Conservation (phyloP, 2,113 vertebrate species). For the Orthonyx spaldingii region DNA sequence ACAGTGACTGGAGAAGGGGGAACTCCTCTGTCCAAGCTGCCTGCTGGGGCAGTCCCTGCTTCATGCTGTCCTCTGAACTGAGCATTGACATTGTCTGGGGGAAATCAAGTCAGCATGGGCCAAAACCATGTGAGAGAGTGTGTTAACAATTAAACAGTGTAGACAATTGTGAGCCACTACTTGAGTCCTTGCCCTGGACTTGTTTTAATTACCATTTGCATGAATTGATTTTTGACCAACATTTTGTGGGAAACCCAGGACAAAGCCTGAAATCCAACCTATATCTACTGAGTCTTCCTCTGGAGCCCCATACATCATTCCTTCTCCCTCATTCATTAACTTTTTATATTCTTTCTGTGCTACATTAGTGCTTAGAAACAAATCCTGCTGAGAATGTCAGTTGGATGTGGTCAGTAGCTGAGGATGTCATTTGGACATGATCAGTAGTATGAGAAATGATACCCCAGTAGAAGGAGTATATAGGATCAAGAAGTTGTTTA, state of each 20-base stretch:
- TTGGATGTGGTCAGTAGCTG: not conserved
- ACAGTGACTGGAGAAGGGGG: not conserved
- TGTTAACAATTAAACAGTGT: slow-evolving; percentile 21
- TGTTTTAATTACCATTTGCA: slow-evolving; percentile 43
- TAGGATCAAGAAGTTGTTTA: not conserved
- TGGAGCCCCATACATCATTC: not conserved
- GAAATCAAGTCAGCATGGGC: slow-evolving; percentile 7
- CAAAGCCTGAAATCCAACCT: slow-evolving; percentile 19
- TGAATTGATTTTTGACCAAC: not conserved
- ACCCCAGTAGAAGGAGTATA: not conserved
- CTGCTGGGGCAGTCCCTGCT: not conserved
- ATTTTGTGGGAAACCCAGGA: not conserved
- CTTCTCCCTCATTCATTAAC: not conserved
- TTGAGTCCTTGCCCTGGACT: not conserved
- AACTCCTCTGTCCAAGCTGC: not conserved
- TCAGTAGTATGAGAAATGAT: not conserved
- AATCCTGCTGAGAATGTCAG: not conserved
- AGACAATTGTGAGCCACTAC: slow-evolving; percentile 3
- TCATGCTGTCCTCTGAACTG: not conserved
- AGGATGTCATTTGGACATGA: not conserved
- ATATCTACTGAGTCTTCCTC: not conserved
- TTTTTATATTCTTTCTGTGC: not conserved
- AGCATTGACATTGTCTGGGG: slow-evolving; percentile 12
- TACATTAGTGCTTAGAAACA: not conserved
- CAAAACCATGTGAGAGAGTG: not conserved